Conservation (phyloP, 1,140 invertebrate species). For the Ceratina australensis region DNA sequence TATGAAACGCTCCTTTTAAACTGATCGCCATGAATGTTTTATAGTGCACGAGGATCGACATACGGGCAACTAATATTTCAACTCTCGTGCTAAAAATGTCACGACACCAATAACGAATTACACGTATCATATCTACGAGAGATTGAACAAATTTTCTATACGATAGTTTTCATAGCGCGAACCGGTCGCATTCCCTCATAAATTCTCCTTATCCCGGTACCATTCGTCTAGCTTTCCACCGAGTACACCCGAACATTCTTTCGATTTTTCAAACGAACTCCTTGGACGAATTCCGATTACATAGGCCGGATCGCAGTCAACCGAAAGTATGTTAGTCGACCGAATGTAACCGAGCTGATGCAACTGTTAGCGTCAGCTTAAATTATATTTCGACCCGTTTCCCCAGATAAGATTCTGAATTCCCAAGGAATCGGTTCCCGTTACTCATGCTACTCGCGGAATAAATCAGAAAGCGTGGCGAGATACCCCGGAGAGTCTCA, state of each 20-base stretch:
- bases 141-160: constrained; percentile 32
- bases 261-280: constrained; percentile 43
- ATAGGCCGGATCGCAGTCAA: neutral
- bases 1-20: no score
- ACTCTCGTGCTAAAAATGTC: neutral
- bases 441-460: neutral
- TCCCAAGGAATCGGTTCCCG: constrained; percentile 7
- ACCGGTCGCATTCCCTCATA: constrained; percentile 20
- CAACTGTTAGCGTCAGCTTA: constrained; percentile 36
- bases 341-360: neutral
- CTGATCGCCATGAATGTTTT: no score
- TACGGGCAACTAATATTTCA: no score
- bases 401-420: constrained; percentile 28
- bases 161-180: constrained; percentile 18
- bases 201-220: constrained; percentile 39
- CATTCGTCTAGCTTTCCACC: constrained; percentile 45
- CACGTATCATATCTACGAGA: constrained; percentile 24
- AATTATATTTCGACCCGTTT: constrained; percentile 16
- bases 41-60: no score
- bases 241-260: constrained; percentile 48
- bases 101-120: neutral
- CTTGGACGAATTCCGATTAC: constrained; percentile 37
- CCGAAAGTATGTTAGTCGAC: constrained; percentile 51
- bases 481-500: neutral
- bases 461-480: neutral